A percentile compares a stretch with the other conserved stretches of the same genome.
phyloP scores from a whole-genome alignment of 2,888 invertebrate species.

The Adelognathus sp. region DNA sequence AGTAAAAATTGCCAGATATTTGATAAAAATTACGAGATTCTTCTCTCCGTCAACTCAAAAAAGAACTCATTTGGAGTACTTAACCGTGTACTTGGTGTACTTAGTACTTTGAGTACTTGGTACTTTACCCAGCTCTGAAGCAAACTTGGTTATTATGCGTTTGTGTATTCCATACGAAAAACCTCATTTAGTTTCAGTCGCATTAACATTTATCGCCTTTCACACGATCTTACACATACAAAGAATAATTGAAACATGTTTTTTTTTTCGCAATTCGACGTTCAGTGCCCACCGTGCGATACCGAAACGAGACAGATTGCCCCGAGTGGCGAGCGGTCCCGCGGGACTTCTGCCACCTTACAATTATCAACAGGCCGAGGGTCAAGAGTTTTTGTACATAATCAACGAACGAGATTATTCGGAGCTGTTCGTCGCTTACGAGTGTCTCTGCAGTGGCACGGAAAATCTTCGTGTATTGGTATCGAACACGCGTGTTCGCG shows the following conservation, averaged over 20 bases:
- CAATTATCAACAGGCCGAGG: conserved; percentile 88
- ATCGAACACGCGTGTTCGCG: conserved; percentile 88
- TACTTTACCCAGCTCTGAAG: no score
- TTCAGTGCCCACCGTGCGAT: conserved; percentile 86
- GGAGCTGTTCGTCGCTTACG: conserved; percentile 93
- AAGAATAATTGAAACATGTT: neutral
- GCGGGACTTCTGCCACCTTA: conserved; percentile 94
- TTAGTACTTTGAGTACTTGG: no score
- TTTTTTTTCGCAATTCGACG: neutral
- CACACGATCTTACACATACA: neutral
- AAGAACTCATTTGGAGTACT: no score
- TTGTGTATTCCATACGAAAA: no score
- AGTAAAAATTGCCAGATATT: no score
- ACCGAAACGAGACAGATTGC: conserved; percentile 87
- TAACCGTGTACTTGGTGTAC: no score
- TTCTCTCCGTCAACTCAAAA: no score
- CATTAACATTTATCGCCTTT: neutral
- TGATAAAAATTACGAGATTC: no score
- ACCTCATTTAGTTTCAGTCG: no score
- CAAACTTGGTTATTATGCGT: no score
- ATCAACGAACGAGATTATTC: conserved; percentile 88
- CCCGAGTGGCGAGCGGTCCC: conserved; percentile 89
- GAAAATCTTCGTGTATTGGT: conserved; percentile 92
- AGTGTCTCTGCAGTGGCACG: conserved; percentile 87
- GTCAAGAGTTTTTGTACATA: conserved; percentile 90